These are phyloP conservation scores for Lepisosteus oculatus DNA, from an alignment of 2,113 vertebrate genomes.

Conservation along the genomic window DNA sequence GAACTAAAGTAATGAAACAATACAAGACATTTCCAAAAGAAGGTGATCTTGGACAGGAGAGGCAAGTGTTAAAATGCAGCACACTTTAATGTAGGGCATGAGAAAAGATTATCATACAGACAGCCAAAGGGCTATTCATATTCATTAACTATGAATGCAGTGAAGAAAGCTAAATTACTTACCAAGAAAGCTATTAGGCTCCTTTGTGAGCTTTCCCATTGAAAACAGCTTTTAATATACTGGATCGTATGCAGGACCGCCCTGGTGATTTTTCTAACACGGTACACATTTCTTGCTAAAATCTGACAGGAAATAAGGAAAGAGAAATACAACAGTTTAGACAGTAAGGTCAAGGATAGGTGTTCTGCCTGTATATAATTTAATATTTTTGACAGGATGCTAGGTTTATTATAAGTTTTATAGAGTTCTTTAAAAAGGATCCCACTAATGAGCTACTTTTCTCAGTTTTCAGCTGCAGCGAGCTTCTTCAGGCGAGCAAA, in stretches of 20 bases:
- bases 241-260: constrained; percentile 87
- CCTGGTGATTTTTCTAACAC: constrained; percentile 89
- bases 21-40: no score
- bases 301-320: constrained; percentile 71
- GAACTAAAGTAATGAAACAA: no score
- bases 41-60: no score
- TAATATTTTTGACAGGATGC: no score
- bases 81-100: background rate
- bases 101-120: background rate
- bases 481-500: no score
- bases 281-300: constrained; percentile 88
- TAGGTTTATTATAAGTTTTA: no score
- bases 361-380: no score
- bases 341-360: no score
- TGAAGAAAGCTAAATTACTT: constrained; percentile 57
- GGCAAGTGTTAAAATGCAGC: no score
- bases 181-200: constrained; percentile 90
- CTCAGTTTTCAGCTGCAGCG: background rate
- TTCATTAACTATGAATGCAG: background rate
- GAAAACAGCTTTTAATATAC: constrained; percentile 96
- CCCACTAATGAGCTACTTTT: background rate
- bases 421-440: no score
- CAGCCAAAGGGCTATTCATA: constrained; percentile 1
- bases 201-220: constrained; percentile 87
- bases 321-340: constrained; percentile 23